Evolutionary conservation across 2,113 vertebrate species (phyloP).

Genomic region (Egretta garzetta): DNA sequence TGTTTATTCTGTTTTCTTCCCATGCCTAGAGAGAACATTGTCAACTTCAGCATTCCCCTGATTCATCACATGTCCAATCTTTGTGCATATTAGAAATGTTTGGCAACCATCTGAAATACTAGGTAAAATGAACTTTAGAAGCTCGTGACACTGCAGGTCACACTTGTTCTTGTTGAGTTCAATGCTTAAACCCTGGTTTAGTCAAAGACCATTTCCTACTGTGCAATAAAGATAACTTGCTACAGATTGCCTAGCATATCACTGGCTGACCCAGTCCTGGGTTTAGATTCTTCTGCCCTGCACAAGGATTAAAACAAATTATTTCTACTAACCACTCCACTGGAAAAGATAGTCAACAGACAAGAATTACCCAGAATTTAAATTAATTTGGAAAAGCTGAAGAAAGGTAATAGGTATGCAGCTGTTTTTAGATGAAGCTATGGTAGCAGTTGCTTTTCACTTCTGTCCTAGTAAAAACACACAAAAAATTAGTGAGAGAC

Average conservation of each 20-base stretch:
- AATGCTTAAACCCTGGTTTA: not conserved
- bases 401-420: not conserved
- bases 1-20: not conserved
- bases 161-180: not conserved
- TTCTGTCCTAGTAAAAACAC: not conserved
- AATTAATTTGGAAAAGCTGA: not conserved
- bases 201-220: not conserved
- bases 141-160: not conserved
- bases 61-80: not conserved
- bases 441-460: not conserved
- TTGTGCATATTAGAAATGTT: not conserved
- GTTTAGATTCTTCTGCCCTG: not conserved
- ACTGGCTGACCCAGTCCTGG: not conserved
- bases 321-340: not conserved
- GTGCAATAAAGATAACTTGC: not conserved
- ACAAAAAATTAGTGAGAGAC: not conserved
- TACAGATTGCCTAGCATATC: not conserved
- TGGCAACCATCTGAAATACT: not conserved
- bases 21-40: not conserved
- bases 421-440: not conserved
- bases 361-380: not conserved
- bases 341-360: not conserved
- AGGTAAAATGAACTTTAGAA: not conserved
- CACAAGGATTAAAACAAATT: not conserved
- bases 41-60: not conserved